Evolutionary conservation across 2,113 vertebrate species (phyloP).

Genomic region (Xiphophorus couchianus): DNA sequence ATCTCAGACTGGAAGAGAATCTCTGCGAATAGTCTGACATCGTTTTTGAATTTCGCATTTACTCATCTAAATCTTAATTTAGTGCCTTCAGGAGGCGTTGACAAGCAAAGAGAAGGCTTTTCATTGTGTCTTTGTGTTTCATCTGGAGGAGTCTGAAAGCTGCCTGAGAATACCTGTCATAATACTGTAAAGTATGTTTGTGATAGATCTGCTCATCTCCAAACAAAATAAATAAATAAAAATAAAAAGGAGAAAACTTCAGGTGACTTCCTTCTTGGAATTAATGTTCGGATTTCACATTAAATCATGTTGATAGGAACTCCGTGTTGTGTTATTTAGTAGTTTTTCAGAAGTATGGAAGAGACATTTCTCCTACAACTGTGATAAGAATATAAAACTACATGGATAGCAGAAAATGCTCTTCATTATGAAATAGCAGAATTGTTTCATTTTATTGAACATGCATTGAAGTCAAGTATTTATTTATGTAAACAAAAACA

Average conservation of each 20-base stretch:
- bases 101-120: conserved; percentile 64
- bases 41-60: conserved; percentile 66
- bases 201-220: conserved; percentile 19
- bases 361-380: background rate
- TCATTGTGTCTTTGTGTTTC: conserved; percentile 60
- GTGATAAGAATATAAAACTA: background rate
- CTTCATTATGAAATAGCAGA: background rate
- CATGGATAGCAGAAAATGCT: background rate
- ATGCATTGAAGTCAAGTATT: background rate
- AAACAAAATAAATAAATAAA: background rate
- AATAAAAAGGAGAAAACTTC: background rate
- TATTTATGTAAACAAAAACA: background rate
- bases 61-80: conserved; percentile 77
- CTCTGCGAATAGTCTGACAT: conserved; percentile 64
- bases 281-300: background rate
- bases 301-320: background rate
- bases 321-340: background rate
- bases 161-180: conserved; percentile 51
- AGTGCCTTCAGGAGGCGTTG: conserved; percentile 62
- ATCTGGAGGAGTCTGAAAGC: conserved; percentile 62
- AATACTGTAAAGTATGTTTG: conserved; percentile 17
- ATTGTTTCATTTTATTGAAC: background rate
- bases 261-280: conserved; percentile 5
- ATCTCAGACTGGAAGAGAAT: conserved; percentile 62
- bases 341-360: background rate